Percentiles rank a stretch among this genome's conserved stretches.
Conservation (phyloP, 1,140 invertebrate genomes). For the Bathynomus jamesi region DNA sequence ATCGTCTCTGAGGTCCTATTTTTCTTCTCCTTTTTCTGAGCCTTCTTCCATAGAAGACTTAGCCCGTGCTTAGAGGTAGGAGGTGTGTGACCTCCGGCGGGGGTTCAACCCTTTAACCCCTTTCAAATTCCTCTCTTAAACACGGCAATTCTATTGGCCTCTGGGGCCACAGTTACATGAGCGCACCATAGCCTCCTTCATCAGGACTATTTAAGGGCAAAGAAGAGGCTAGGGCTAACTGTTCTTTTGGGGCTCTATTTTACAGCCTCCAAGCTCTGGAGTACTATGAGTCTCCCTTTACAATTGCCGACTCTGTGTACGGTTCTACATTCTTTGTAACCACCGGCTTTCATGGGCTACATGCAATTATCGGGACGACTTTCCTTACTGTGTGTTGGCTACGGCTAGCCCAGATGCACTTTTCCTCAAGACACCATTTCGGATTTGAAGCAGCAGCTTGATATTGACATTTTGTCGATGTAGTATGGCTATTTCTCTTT, state of each 20-base stretch:
- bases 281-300: slow-evolving; percentile 47
- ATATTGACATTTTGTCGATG: slow-evolving; percentile 68
- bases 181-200: slow-evolving; percentile 49
- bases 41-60: slow-evolving; percentile 56
- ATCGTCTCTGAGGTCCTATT: slow-evolving; percentile 57
- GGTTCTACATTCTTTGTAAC: slow-evolving; percentile 60
- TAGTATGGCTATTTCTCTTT: slow-evolving; percentile 62
- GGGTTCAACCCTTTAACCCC: slow-evolving; percentile 54
- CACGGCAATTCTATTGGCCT: slow-evolving; percentile 52
- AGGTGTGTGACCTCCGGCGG: slow-evolving; percentile 50
- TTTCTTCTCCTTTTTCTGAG: slow-evolving; percentile 56
- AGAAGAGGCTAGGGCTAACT: slow-evolving; percentile 48
- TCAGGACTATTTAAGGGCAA: too few species aligned
- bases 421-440: too few species aligned
- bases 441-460: too few species aligned
- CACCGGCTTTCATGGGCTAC: slow-evolving; percentile 63
- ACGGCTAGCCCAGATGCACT: too few species aligned
- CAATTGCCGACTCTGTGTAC: slow-evolving; percentile 54
- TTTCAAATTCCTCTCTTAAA: slow-evolving; percentile 55
- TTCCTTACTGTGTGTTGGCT: too few species aligned
- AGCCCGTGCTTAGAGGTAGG: slow-evolving; percentile 55
- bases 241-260: slow-evolving; percentile 52
- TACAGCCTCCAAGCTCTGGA: slow-evolving; percentile 44
- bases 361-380: slow-evolving; percentile 61
- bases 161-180: slow-evolving; percentile 51